Conservation (phyloP, 2,888 invertebrate genomes). For the Pecten maximus region DNA sequence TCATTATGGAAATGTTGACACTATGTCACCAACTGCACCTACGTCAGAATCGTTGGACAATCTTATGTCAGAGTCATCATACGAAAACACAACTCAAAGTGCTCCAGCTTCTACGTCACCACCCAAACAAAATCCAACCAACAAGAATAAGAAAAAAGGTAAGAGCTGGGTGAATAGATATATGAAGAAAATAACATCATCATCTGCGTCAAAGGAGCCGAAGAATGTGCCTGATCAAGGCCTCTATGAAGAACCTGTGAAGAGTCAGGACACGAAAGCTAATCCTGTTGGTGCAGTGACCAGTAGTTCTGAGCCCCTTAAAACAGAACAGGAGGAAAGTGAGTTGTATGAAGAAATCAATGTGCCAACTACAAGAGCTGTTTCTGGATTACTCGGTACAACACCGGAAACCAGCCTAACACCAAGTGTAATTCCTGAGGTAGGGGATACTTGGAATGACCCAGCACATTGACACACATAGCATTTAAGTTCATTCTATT, state of each 20-base stretch:
- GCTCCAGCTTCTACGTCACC: background rate
- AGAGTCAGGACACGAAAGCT: background rate
- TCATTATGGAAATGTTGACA: background rate
- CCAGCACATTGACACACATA: background rate
- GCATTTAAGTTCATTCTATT: background rate
- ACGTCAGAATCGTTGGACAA: background rate
- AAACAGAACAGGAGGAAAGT: conserved; percentile 22
- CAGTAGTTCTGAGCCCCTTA: background rate
- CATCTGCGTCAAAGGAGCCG: background rate
- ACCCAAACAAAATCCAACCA: background rate
- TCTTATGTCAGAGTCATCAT: background rate
- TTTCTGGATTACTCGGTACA: background rate
- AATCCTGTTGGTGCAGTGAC: background rate
- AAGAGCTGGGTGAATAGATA: background rate
- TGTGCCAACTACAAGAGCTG: background rate
- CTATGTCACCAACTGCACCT: background rate
- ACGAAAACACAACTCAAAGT: background rate
- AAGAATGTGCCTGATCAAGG: background rate
- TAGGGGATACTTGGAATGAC: background rate
- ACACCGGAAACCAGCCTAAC: background rate
- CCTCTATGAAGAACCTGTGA: conserved; percentile 45
- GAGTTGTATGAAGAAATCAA: conserved; percentile 40
- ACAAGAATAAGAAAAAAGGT: background rate
- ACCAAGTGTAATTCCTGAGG: background rate
- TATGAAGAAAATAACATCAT: background rate